These are phyloP conservation scores for Mionectes olivaceus DNA, from an alignment of 2,797 vertebrate species.

Conservation along the genomic window DNA sequence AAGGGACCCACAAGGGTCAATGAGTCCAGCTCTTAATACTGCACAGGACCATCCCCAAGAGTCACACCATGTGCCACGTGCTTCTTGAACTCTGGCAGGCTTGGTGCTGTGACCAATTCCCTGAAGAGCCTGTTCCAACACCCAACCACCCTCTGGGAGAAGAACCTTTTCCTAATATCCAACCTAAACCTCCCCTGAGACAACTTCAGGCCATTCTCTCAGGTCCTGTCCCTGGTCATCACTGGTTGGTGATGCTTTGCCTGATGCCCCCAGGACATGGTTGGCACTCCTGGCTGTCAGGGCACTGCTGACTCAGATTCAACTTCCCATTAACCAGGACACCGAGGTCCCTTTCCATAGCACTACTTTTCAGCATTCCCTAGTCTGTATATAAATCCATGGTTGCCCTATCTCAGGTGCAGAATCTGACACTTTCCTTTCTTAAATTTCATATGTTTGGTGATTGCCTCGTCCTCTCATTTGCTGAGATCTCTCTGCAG, in stretches of 20 bases:
- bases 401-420: background rate
- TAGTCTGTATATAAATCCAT: background rate
- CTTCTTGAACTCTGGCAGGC: background rate
- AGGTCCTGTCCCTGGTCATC: too few relatives aligned
- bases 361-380: background rate
- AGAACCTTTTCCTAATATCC: background rate
- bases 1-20: background rate
- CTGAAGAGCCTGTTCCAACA: background rate
- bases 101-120: background rate
- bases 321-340: background rate
- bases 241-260: background rate
- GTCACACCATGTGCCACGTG: background rate
- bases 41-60: background rate
- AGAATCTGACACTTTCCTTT: background rate
- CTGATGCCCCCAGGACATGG: background rate
- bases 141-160: background rate
- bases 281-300: background rate
- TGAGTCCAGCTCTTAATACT: background rate
- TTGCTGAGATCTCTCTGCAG: background rate
- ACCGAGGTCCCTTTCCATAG: background rate
- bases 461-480: background rate
- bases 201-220: background rate
- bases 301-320: background rate
- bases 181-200: background rate
- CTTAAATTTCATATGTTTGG: background rate